phyloP scores from a whole-genome alignment of 1,140 invertebrate genomes.

The Coptotermes formosanus region DNA sequence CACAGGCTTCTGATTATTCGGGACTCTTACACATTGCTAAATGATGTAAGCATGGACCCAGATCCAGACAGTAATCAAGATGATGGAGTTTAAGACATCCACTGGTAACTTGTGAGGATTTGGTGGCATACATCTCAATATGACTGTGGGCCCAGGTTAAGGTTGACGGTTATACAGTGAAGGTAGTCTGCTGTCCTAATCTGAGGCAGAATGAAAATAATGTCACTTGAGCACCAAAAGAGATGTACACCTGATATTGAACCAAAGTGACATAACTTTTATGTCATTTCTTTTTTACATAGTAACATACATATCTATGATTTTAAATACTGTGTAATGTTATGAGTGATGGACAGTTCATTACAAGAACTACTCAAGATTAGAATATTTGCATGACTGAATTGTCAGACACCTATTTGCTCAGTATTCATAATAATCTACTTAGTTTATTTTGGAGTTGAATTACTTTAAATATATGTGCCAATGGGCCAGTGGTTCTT shows the following conservation, averaged over 20 bases:
- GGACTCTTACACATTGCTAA: conserved; percentile 59
- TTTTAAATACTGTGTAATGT: not conserved
- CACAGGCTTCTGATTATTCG: conserved; percentile 60
- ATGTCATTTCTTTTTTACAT: not conserved
- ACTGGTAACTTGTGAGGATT: not conserved
- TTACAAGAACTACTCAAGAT: not conserved
- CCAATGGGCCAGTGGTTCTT: not conserved
- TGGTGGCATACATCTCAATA: not conserved
- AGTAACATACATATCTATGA: not conserved
- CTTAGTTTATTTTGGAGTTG: not conserved
- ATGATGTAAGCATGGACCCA: conserved; percentile 42
- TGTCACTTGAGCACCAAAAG: not conserved
- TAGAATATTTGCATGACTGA: not conserved
- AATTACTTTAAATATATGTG: not conserved
- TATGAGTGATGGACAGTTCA: not conserved
- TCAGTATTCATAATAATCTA: not conserved
- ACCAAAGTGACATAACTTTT: not conserved
- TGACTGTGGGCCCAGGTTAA: not conserved
- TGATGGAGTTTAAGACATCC: not conserved
- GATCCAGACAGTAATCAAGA: conserved; percentile 35
- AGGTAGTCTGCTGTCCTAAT: not conserved
- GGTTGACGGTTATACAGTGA: not conserved
- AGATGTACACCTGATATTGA: not conserved
- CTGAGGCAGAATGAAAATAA: not conserved
- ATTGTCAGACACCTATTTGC: not conserved